Conservation (phyloP, 2,797 vertebrate species). For the Podargus strigoides region DNA sequence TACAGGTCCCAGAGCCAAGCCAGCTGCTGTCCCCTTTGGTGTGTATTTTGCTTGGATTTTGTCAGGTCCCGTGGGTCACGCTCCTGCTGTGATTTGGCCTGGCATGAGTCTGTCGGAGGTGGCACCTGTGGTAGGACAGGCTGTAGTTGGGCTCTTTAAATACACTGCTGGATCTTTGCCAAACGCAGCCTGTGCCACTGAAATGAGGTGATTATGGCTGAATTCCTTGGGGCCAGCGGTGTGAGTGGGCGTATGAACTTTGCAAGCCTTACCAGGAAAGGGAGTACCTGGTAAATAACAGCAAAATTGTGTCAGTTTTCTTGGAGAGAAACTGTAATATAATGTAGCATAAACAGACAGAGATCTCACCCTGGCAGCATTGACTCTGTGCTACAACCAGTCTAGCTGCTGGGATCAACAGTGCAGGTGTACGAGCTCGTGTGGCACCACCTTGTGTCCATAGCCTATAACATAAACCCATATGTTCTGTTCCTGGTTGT, state of each 20-base stretch:
- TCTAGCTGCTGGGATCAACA: background rate
- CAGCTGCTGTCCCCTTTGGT: background rate
- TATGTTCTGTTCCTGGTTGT: background rate
- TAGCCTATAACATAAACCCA: background rate
- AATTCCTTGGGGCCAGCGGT: background rate
- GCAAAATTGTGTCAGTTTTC: background rate
- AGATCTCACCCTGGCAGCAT: background rate
- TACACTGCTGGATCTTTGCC: background rate
- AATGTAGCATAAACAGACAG: background rate
- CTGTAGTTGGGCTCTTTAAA: background rate
- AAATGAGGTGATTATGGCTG: background rate
- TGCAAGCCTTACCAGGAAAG: background rate
- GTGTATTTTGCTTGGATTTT: background rate
- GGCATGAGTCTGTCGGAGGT: background rate
- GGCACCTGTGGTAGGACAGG: background rate
- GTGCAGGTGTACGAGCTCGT: background rate
- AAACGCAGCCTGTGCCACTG: background rate
- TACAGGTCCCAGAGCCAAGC: background rate
- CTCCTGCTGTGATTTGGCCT: background rate
- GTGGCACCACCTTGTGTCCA: constrained; percentile 66
- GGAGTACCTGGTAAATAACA: background rate
- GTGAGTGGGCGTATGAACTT: background rate
- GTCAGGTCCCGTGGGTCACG: background rate
- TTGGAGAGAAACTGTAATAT: background rate
- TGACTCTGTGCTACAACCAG: background rate